phyloP scores from a whole-genome alignment of 2,113 vertebrate species.

The Corythoichthys haematopterus region DNA sequence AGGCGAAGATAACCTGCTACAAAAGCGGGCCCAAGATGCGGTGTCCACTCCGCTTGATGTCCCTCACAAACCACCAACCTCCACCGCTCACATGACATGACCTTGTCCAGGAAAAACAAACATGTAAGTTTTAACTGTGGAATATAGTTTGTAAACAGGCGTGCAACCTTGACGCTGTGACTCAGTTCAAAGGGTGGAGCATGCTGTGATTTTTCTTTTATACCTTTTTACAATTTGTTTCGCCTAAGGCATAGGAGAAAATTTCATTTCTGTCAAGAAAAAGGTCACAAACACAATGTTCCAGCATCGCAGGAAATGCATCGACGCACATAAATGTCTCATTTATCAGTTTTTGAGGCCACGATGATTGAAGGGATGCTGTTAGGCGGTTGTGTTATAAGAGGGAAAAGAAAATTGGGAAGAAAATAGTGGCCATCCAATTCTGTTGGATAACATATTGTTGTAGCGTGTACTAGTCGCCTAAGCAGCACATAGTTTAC shows the following conservation, averaged over 20 bases:
- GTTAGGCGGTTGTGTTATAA: conserved; percentile 38
- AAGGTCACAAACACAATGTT: conserved; percentile 59
- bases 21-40: conserved; percentile 50
- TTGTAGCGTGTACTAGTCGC: conserved; percentile 14
- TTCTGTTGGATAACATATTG: conserved; percentile 26
- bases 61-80: background rate
- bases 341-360: conserved; percentile 52
- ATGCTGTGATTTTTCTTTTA: conserved; percentile 27
- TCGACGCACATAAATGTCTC: conserved; percentile 58
- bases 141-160: conserved; percentile 58
- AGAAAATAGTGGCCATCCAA: conserved; percentile 10
- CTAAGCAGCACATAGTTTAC: background rate
- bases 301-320: conserved; percentile 61
- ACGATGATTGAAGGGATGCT: conserved; percentile 53
- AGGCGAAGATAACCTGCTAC: conserved; percentile 71
- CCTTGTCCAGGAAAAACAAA: background rate
- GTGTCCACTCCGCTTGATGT: conserved; percentile 15
- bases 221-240: conserved; percentile 58
- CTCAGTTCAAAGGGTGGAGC: conserved; percentile 65
- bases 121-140: background rate
- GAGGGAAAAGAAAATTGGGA: conserved; percentile 43
- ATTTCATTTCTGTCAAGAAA: conserved; percentile 63
- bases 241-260: conserved; percentile 60
- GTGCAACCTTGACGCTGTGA: conserved; percentile 51
- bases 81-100: background rate